phyloP scores from a whole-genome alignment of 2,113 vertebrate genomes.

The Peromyscus polionotus region DNA sequence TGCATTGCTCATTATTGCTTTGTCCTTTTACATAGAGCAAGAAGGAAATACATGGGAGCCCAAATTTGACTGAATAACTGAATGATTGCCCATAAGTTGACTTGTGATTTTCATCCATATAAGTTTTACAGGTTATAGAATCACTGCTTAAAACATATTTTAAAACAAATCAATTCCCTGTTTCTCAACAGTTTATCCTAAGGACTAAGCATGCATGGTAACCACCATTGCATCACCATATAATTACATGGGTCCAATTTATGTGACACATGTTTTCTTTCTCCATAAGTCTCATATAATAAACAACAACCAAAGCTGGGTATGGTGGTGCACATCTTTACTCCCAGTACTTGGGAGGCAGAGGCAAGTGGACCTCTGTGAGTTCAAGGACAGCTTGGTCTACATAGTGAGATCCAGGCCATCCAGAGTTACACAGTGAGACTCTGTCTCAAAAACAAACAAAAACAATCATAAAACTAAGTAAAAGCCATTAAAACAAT shows the following conservation, averaged over 20 bases:
- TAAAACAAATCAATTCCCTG: neutral
- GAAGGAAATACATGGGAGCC: neutral
- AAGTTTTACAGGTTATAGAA: neutral
- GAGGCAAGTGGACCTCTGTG: neutral
- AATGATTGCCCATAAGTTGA: constrained; percentile 28
- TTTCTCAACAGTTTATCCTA: neutral
- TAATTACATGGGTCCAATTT: neutral
- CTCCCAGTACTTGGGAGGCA: neutral
- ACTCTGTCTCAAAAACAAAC: neutral
- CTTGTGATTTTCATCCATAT: neutral
- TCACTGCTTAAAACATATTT: neutral
- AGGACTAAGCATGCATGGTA: neutral
- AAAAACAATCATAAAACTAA: neutral
- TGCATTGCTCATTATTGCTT: constrained; percentile 33
- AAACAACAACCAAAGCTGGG: neutral
- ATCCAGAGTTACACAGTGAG: neutral
- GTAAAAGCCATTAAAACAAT: too few relatives aligned
- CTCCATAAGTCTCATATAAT: neutral
- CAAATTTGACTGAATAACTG: neutral
- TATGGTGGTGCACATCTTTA: neutral
- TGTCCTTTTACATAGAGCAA: neutral
- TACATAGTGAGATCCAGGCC: neutral
- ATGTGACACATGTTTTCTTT: neutral
- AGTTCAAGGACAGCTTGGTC: neutral
- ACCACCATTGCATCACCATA: neutral